A percentile compares a stretch with the other conserved stretches of the same genome.
phyloP scores from a whole-genome alignment of 2,113 vertebrate species.

The Corythornis cristatus region DNA sequence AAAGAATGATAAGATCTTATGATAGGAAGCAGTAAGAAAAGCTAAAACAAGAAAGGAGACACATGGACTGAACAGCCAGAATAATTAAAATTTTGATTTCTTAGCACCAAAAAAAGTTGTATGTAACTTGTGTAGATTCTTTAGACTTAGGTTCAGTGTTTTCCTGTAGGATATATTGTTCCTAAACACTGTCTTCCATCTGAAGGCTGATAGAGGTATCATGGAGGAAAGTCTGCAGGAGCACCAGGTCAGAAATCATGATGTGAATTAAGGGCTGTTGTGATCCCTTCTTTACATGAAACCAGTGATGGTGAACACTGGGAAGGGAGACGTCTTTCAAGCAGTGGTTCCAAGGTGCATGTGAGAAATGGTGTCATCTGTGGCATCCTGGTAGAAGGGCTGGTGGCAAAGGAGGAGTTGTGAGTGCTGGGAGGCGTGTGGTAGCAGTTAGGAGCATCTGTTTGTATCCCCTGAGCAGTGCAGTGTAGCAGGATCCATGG shows the following conservation, averaged over 20 bases:
- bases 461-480: too few species aligned
- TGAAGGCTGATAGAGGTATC: not conserved
- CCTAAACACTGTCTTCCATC: not conserved
- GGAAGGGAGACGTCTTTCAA: not conserved
- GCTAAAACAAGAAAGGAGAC: not conserved
- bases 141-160: not conserved
- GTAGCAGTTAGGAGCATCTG: not conserved
- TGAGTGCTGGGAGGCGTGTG: rapidly evolving
- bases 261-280: not conserved
- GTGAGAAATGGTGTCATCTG: not conserved
- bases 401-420: not conserved
- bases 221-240: not conserved
- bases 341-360: not conserved
- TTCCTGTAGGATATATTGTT: not conserved
- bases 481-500: not conserved
- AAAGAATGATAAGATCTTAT: not conserved
- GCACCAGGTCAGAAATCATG: rapidly evolving
- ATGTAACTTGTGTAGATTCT: rapidly evolving
- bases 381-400: not conserved
- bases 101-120: not conserved
- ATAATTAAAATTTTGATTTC: not conserved
- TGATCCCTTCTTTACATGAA: not conserved
- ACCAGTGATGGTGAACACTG: not conserved
- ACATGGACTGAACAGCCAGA: not conserved
- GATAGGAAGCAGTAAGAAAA: not conserved